These are phyloP conservation scores for Campoletis raptor DNA, from an alignment of 2,888 invertebrate species.

Conservation along the genomic window DNA sequence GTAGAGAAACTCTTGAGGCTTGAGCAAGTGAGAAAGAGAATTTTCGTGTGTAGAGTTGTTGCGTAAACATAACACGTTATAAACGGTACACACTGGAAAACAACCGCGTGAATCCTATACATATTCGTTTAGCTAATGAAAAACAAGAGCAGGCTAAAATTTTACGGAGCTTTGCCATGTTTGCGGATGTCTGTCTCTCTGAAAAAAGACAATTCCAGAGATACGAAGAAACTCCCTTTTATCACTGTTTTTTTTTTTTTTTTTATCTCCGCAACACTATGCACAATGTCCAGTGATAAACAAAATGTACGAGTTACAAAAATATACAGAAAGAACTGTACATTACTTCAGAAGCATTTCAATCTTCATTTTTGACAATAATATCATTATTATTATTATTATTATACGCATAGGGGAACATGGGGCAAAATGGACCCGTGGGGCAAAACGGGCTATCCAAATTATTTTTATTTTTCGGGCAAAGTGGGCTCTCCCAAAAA, in stretches of 20 bases:
- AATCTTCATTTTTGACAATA: background rate
- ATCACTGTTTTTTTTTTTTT: conserved; percentile 4
- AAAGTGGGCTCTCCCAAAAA: no score
- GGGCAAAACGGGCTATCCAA: no score
- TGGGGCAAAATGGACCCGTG: no score
- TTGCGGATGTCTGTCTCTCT: conserved; percentile 11
- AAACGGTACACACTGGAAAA: conserved; percentile 36
- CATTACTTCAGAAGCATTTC: background rate
- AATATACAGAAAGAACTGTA: background rate
- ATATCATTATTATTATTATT: background rate
- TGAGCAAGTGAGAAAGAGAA: conserved; percentile 17
- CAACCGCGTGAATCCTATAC: conserved; percentile 61
- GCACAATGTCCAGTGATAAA: conserved; percentile 5
- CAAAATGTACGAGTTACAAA: conserved; percentile 3
- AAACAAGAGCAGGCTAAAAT: conserved; percentile 70
- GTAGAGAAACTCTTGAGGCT: conserved; percentile 46
- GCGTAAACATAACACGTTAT: conserved; percentile 44
- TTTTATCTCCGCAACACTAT: background rate
- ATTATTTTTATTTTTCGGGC: no score
- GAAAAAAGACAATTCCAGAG: conserved; percentile 13
- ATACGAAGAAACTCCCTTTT: conserved; percentile 3
- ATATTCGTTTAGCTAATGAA: conserved; percentile 73
- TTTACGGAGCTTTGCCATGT: conserved; percentile 55
- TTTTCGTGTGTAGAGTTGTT: conserved; percentile 41
- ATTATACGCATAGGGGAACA: background rate